Base-by-base conservation (phyloP, 2,888 invertebrate genomes). In the Parapristionchus giblindavisi region DNA sequence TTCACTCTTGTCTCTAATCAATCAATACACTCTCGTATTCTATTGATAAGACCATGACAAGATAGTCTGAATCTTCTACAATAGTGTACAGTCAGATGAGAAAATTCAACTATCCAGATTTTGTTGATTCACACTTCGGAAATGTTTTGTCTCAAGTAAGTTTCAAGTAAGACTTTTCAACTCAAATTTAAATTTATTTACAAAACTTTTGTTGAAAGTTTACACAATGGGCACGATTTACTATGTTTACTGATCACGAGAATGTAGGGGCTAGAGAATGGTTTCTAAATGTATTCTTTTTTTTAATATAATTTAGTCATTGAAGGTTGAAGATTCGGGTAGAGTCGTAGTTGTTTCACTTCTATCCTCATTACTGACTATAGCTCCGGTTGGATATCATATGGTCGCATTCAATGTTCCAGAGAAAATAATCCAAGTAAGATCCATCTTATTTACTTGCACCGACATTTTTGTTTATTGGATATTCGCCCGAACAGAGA, bases 381-480 rank as follows among this genome's bases (percentile, higher is more conserved):
- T 83, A 48, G 40, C 81, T n/a, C 82, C 82, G 2, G 81, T 80
- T 24, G 81, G 85, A 29, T 85, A 83, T 56, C 79, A 85, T 54
- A 82, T 85, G 73, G 84, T 86, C 8, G 80, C 83, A 40, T 73
- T 85, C 27, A 85, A 85, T 71, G 85, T 85, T 14, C 85, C 85
- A 0, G 80, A 80, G 54, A 77, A 78, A 60, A 77, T 81, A 5
- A 78, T 85, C 32, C 84, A 83, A 61, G 60, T 72, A 8, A 2
- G 36, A n/a, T 24, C 24, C 17, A 27, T 11, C 11, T 58, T 24
- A 11, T 17, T 58, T 11, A 17, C 11, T 21, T 27, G 58, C 11
- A 24, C 11, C 11, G 11, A 11, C 11, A 58, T 11, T 17, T 58
- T 58, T 58, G n/a, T 17, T 17, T 58, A 17, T 58, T 24, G 24